Percentiles rank a stretch among this genome's conserved stretches.
Evolutionary conservation across 2,888 invertebrate genomes (phyloP).

Genomic region (Pterostichus madidus): DNA sequence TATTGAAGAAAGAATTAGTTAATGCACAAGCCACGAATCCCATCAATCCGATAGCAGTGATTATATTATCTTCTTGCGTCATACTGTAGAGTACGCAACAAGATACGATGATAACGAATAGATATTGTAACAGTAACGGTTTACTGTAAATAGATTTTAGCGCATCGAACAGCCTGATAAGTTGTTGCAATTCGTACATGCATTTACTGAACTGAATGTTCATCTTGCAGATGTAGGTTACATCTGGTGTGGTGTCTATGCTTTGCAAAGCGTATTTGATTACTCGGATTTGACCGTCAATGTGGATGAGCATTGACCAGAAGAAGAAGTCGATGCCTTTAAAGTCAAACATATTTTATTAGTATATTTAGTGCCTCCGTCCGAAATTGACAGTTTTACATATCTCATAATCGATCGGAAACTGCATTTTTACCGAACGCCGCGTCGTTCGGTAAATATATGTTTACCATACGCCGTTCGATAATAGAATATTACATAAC

Average conservation of each 20-base stretch:
- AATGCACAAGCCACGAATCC: conserved; percentile 43
- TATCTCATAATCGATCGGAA: too few species aligned
- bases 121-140: conserved; percentile 51
- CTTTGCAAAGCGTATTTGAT: conserved; percentile 45
- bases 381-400: too few species aligned
- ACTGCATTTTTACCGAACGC: too few species aligned
- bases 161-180: conserved; percentile 20
- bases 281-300: conserved; percentile 59
- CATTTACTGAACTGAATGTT: conserved; percentile 50
- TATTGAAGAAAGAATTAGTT: conserved; percentile 55
- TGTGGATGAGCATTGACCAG: conserved; percentile 59
- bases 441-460: too few species aligned
- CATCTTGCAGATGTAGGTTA: conserved; percentile 41
- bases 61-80: conserved; percentile 52
- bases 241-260: conserved; percentile 33
- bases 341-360: neutral
- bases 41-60: conserved; percentile 50
- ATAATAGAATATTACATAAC: too few species aligned
- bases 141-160: conserved; percentile 34
- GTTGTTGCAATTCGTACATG: conserved; percentile 51
- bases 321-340: conserved; percentile 54
- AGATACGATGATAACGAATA: conserved; percentile 57
- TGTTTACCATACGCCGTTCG: too few species aligned
- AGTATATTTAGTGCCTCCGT: too few species aligned
- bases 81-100: conserved; percentile 57